Base-by-base conservation (phyloP, 2,888 invertebrate species). In the Tachystola acroxantha region DNA sequence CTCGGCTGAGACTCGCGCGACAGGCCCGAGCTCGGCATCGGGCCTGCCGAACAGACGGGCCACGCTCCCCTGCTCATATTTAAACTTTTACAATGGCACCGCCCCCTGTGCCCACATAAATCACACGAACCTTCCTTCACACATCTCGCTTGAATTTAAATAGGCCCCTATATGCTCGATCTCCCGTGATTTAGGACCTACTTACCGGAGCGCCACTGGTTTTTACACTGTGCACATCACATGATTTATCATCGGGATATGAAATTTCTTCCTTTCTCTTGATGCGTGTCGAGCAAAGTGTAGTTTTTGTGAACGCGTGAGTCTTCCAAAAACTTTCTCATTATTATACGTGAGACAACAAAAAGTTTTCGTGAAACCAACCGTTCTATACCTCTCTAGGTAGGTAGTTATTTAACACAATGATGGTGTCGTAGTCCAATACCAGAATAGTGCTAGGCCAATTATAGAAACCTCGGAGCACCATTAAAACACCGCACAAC, bases 141-240 rank as follows among this genome's bases (percentile, higher is more conserved):
- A 77, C 69, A 65, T 79, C 74, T 72, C 66, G 64, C 65, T 64
- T 59, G 74, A 80, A 81, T 81, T 84, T 80, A 77, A 80, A 81
- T 77, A 74, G 75, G 64, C 62, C 67, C 63, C 69, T 63, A 64
- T 62, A 64, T 66, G 70, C 65, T 65, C 68, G 70, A 72, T 75
- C 70, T 71, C 57, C 55, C 50, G 57, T 78, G 75, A 76, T 78
- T 79, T 78, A 75, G 60, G 52, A 54, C 53, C 60, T 65, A 66
- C 67, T 72, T 69, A 63, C 55, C 39, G 40, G 42, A 42, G 48
- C 61, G 48, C 52, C 53, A 53, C 42, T 46, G 50, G 50, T 60
- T 63, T 65, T 59, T 54, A 54, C 45, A 60, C 53, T 55, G 55
- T 51, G 43, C 55, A 56, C 20, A 19, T 34, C 55, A 56, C 20